Evolutionary conservation across 2,888 invertebrate genomes (phyloP), one percentile per base, ranked within the genome.

Genomic region (Leucoptera coffeella): DNA sequence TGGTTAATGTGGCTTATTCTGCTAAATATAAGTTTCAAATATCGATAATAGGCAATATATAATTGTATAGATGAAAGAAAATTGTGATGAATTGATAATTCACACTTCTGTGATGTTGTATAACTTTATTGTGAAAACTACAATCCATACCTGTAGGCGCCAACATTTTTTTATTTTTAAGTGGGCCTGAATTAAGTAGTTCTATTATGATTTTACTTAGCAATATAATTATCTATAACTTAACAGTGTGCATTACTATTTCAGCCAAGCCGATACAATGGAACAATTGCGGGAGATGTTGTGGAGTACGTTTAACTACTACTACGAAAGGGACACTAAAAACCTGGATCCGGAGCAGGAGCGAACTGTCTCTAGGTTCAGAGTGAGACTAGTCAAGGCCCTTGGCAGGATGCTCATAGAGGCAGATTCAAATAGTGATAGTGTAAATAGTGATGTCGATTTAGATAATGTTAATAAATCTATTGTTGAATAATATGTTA

Each of bases 261-360:
- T 23, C 56, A 81, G 81, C 15, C 61, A 75, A 48, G 75, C 73
- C 0, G 42, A 57, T 3, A 21, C 37, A 4, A 41, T 77, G 4
- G 27, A 74, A 1, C 46, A 56, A 34, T 48, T 67, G 1, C 53
- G 71, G 11, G 55, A 69, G 34, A 56, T 71, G 45, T 40, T 76
- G 3, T 73, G 73, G 67, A 44, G 40, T 4, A 50, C 73, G 2
- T 48, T 73, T 6, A 39, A 67, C 3, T 77, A 73, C 34, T 58
- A 67, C 36, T 50, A 75, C 11, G 55, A 69, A 22, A 53, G 69
- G 14, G 53, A 74, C 26, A 12, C 50, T 0, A 43, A 32, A 4
- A 40, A 28, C 2, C n/a, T 57, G 2, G 36, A 42, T 2, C 58
- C 43, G 13, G 52, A 56, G 0, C 50, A 56, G 0, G 32, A 47